Conservation (phyloP, 37 sponge, comb jelly and placozoan species). For the Lycopodina hypogea region DNA sequence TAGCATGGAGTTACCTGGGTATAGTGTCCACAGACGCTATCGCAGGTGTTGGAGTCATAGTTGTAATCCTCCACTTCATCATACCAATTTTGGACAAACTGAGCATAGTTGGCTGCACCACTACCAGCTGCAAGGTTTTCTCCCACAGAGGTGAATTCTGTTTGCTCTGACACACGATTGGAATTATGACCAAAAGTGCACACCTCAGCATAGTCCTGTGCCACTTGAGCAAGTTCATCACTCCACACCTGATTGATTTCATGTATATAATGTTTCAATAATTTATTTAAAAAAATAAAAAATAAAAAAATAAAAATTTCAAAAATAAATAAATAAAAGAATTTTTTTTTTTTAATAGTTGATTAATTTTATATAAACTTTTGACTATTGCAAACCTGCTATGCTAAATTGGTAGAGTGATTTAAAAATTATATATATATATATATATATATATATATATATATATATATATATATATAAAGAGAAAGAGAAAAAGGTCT, state of each 20-base stretch:
- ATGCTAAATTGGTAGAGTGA: no score
- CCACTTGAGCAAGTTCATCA: conserved; percentile 15
- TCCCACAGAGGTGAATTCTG: not conserved
- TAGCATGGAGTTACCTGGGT: conserved; percentile 21
- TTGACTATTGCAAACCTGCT: no score
- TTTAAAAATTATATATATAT: not conserved
- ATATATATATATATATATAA: no score
- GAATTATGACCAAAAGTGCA: conserved; percentile 15
- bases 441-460: not conserved
- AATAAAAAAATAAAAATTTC: no score
- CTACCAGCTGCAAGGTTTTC: conserved; percentile 14
- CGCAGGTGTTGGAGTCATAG: not conserved
- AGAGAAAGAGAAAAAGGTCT: no score
- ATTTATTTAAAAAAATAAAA: no score
- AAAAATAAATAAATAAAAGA: no score
- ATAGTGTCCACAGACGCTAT: conserved; percentile 32
- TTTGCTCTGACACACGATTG: not conserved
- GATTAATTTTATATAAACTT: no score
- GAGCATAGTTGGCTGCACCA: conserved; percentile 6
- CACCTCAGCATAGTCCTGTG: conserved; percentile 16
- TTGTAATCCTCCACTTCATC: conserved; percentile 17
- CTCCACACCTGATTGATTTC: conserved; percentile 24
- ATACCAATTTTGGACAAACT: conserved; percentile 4
- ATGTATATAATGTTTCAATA: no score
- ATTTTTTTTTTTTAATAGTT: no score